Conservation (phyloP, 2,113 vertebrate genomes). For the Nanorana parkeri region DNA sequence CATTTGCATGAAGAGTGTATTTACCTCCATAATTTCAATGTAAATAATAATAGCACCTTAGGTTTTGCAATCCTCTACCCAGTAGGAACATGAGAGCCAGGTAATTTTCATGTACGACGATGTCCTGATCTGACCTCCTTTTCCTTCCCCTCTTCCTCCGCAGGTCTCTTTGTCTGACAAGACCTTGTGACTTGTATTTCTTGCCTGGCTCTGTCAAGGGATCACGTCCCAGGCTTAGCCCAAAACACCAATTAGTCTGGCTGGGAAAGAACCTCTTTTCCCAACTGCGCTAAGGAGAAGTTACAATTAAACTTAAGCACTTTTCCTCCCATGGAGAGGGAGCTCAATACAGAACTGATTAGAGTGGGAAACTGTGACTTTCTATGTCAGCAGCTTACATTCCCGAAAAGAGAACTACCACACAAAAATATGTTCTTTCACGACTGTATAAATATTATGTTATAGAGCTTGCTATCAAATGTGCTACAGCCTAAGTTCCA, state of each 20-base stretch:
- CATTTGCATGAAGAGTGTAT: too few species aligned
- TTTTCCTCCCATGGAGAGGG: constrained; percentile 37
- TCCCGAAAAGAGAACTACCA: too few species aligned
- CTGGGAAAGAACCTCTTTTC: constrained; percentile 12
- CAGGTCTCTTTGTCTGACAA: constrained; percentile 6
- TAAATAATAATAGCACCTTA: too few species aligned
- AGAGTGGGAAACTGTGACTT: constrained; percentile 14
- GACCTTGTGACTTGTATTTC: constrained; percentile 7
- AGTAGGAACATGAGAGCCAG: too few species aligned
- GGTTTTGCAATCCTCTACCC: too few species aligned
- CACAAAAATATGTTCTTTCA: too few species aligned
- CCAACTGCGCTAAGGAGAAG: constrained; percentile 30
- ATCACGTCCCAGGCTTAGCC: not conserved
- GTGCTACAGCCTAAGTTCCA: too few species aligned
- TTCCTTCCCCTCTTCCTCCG: not conserved
- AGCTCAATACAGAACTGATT: not conserved
- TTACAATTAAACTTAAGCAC: constrained; percentile 38
- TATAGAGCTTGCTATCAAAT: too few species aligned
- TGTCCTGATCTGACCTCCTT: not conserved
- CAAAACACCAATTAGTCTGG: constrained; percentile 27
- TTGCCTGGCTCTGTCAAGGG: constrained; percentile 8
- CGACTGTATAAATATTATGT: too few species aligned
- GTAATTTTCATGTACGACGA: not conserved
- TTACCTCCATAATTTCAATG: too few species aligned
- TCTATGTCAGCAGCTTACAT: constrained; percentile 9